Evolutionary conservation across 2,888 invertebrate species (phyloP), one percentile per base, ranked within the genome.

Genomic region (Imbricaverruca yamaguchii): DNA sequence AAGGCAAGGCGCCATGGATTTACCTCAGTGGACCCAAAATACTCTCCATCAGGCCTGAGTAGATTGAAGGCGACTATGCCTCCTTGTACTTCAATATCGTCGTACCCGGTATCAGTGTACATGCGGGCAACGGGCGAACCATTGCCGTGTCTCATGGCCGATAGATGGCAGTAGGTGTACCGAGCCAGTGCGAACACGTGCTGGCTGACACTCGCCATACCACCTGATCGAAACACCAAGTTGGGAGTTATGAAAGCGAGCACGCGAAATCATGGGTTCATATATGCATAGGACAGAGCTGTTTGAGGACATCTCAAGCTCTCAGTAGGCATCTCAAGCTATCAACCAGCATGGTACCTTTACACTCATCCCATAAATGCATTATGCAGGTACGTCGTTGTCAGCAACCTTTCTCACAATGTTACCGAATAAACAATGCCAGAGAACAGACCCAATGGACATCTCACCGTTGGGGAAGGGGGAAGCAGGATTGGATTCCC

Each of bases 51-150:
- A 67, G 91, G 89, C 84, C 95, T 90, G 15, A 92, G 86, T 81
- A 98, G 88, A 89, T 96, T 98, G 87, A 98, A 98, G 84, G 94
- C 92, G 10, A 98, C 91, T 83, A 95, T 92, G 67, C 92, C 92
- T 15, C 98, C 98, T 88, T 98, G 97, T 39, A 86, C 88, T 23
- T 86, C 85, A 0, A 86, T 86, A 85, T 92, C 89, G 81, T 89
- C 89, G 87, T 92, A 95, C 84, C 90, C 89, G 0, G 91, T 90
- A 86, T 94, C 92, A 86, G 91, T 90, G 86, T 97, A 97, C 3
- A 96, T 87, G 84, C 90, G 87, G 13, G 90, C 91, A 57, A 93
- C 91, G 56, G 91, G 91, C 59, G 88, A 87, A 0, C 92, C 93
- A 89, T 95, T 96, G 23, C 86, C 86, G 88, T 98, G 95, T 82